These are phyloP conservation scores for Bolinopsis microptera DNA, from an alignment of 37 sponge, comb jelly and placozoan species.

Conservation along the genomic window DNA sequence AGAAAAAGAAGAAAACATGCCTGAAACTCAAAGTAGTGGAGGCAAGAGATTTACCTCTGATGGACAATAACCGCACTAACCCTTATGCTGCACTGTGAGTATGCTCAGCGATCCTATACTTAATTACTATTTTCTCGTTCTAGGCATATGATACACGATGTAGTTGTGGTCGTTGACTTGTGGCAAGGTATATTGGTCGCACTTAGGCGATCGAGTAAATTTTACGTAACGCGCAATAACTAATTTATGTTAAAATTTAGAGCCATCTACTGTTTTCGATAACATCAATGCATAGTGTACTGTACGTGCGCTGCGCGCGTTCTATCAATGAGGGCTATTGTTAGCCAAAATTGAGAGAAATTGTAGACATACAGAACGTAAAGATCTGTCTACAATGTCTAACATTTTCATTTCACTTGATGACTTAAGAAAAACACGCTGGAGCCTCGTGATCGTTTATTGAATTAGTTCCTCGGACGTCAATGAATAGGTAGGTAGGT, in stretches of 20 bases:
- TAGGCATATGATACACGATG: neutral
- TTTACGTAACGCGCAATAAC: neutral
- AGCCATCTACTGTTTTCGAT: neutral
- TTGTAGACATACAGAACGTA: too few species aligned
- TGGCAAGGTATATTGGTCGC: neutral
- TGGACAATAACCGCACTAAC: conserved; percentile 34
- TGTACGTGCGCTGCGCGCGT: too few species aligned
- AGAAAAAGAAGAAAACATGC: conserved; percentile 10
- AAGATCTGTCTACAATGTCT: too few species aligned
- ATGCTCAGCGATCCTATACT: neutral
- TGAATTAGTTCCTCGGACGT: too few species aligned
- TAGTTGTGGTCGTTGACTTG: neutral
- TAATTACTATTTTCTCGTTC: neutral
- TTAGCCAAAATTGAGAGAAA: too few species aligned
- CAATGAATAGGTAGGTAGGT: too few species aligned
- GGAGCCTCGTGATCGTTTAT: too few species aligned
- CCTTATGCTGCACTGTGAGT: conserved; percentile 58
- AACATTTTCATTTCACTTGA: too few species aligned
- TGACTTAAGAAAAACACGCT: too few species aligned
- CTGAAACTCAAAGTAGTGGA: conserved; percentile 31
- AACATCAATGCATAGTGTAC: too few species aligned
- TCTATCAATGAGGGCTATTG: too few species aligned
- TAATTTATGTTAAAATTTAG: neutral
- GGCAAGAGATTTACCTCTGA: conserved; percentile 36
- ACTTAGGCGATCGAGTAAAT: neutral